Percentiles rank a stretch among this genome's conserved stretches.
phyloP scores from a whole-genome alignment of 2,888 invertebrate genomes.

The Dryomyza anilis region DNA sequence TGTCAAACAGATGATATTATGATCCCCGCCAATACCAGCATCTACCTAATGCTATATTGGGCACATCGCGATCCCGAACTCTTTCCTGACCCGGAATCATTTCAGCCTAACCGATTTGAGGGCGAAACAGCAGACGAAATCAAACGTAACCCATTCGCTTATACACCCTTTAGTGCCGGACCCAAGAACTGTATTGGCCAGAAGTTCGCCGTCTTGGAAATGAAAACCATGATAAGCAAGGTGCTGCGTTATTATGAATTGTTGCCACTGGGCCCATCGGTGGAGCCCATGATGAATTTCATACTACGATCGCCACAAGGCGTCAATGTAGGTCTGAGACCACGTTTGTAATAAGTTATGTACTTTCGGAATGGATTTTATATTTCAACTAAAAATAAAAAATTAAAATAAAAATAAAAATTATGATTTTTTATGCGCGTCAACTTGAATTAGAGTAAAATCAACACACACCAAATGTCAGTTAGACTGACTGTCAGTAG shows the following conservation, averaged over 20 bases:
- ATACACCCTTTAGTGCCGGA: slow-evolving; percentile 52
- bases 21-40: slow-evolving; percentile 47
- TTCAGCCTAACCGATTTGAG: slow-evolving; percentile 48
- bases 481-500: neutral
- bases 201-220: slow-evolving; percentile 53
- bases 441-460: neutral
- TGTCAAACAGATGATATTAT: slow-evolving; percentile 21
- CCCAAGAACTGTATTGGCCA: slow-evolving; percentile 55
- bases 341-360: slow-evolving; percentile 30
- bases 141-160: slow-evolving; percentile 42
- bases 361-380: neutral
- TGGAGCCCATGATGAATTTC: slow-evolving; percentile 43
- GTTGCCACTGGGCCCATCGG: slow-evolving; percentile 42
- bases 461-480: neutral
- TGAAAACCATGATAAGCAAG: slow-evolving; percentile 49
- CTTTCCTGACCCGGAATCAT: slow-evolving; percentile 47
- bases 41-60: slow-evolving; percentile 41
- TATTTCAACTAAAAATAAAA: neutral
- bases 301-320: slow-evolving; percentile 46
- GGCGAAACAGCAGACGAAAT: slow-evolving; percentile 60
- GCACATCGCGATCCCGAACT: slow-evolving; percentile 43
- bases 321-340: slow-evolving; percentile 43
- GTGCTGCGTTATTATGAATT: slow-evolving; percentile 46
- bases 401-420: neutral
- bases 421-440: neutral